Conservation (phyloP, 2,113 vertebrate genomes). For the Suricata suricatta region DNA sequence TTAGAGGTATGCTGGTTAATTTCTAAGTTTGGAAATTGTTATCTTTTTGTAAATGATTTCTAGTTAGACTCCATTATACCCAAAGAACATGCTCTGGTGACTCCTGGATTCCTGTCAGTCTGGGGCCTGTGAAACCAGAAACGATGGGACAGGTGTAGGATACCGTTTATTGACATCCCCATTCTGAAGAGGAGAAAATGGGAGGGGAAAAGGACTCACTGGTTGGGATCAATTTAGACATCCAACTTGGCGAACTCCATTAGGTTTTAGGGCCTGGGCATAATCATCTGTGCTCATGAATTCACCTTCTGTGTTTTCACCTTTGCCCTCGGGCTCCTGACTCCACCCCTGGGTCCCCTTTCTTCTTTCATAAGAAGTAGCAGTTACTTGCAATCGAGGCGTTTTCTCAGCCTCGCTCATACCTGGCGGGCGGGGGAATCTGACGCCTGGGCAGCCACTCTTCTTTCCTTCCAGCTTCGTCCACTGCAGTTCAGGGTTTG, state of each 20-base stretch:
- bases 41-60: background rate
- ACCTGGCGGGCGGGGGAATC: background rate
- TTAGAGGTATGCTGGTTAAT: background rate
- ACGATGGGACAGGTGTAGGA: background rate
- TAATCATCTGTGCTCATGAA: background rate
- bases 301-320: background rate
- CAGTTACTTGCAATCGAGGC: background rate
- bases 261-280: background rate
- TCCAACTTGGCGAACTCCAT: background rate
- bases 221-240: background rate
- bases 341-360: background rate
- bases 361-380: background rate
- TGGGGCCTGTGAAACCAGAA: background rate
- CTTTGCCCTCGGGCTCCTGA: background rate
- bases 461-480: background rate
- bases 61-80: background rate
- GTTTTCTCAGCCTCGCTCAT: background rate
- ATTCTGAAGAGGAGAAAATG: background rate
- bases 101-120: background rate
- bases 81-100: background rate
- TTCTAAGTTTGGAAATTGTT: background rate
- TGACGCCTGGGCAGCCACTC: background rate
- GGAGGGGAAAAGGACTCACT: background rate
- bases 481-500: background rate
- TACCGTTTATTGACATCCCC: background rate